Conservation (phyloP, 2,113 vertebrate genomes). For the Hippocampus comes region DNA sequence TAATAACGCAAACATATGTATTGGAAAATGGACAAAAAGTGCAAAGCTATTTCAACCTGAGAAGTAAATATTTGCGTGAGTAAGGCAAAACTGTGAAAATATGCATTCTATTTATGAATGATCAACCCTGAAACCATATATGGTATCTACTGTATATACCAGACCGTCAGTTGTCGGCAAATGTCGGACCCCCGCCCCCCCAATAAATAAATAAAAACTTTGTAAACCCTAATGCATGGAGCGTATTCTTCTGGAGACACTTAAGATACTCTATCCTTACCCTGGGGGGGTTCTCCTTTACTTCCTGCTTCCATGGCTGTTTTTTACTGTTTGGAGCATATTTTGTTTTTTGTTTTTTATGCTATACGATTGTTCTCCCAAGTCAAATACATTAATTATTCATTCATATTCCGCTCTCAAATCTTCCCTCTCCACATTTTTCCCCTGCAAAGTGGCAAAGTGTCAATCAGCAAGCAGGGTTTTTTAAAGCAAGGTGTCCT, state of each 20-base stretch:
- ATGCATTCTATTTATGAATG: not conserved
- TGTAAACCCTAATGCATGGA: slow-evolving; percentile 9
- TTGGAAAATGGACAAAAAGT: not conserved
- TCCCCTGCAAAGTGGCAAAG: slow-evolving; percentile 51
- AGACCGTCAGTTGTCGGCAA: not conserved
- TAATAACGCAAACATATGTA: not conserved
- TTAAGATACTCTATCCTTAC: slow-evolving; percentile 32
- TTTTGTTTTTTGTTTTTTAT: slow-evolving; percentile 58
- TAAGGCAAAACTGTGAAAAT: not conserved
- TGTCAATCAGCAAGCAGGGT: slow-evolving; percentile 55
- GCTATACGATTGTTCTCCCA: slow-evolving; percentile 68
- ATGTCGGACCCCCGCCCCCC: not conserved
- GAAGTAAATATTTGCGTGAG: not conserved
- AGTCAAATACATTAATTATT: slow-evolving; percentile 71
- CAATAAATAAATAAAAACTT: not conserved
- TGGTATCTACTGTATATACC: not conserved
- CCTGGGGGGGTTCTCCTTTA: slow-evolving; percentile 41
- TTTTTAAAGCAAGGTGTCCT: slow-evolving; percentile 61
- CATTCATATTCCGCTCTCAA: slow-evolving; percentile 66
- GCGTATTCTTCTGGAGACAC: slow-evolving; percentile 38
- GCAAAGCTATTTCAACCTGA: not conserved
- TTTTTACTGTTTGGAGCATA: slow-evolving; percentile 55
- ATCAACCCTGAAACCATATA: not conserved
- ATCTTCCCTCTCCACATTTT: slow-evolving; percentile 58
- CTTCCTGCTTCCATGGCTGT: slow-evolving; percentile 33